Evolutionary conservation across 2,113 vertebrate species (phyloP), one percentile per base, ranked within the genome.

Genomic region (Eudorcas thomsonii): DNA sequence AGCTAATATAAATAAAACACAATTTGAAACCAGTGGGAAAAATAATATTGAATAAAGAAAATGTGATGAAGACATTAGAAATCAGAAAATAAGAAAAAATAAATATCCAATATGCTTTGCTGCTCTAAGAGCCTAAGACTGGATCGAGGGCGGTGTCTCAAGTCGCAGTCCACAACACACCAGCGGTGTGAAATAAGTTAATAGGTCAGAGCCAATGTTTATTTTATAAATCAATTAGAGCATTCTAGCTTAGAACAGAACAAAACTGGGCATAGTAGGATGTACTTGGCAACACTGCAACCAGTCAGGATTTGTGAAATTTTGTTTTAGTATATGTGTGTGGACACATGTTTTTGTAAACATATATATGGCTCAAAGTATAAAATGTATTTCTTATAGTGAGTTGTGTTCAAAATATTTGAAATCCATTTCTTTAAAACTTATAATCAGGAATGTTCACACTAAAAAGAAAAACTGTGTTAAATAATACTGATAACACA

Each of bases 141-240:
- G 5, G 48, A 81, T 36, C 1, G 8, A 28, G 48, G 6, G 15
- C 0, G 2, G 43, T 8, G 1, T n/a, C 39, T 43, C 30, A 33
- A 30, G 15, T 23, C 14, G 5, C 16, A 67, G 28, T 13, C 28
- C 50, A 45, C 1, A 9, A 25, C 2, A 52, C 6, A 25, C 14
- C 8, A 5, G 43, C 21, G 52, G 25, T 11, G 25, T 16, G 45
- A 95, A 55, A 48, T 57, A 28, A 62, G 21, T 14, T 52, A 78
- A 26, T 45, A 59, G 7, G 25, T n/a, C 50, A 43, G 52, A 60
- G 25, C 2, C 28, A 60, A 3, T 1, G 21, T 14, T 52, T 60
- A 50, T n/a, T 16, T 60, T 28, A 2, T 39, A 82, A 71, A 50
- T 59, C 36, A 13, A 19, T 57, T 39, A 45, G 36, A 67, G 16